A percentile compares a stretch with the other conserved stretches of the same genome.
These are phyloP conservation scores for Stenotaenia linearis DNA, from an alignment of 2,888 invertebrate species.

Conservation along the genomic window DNA sequence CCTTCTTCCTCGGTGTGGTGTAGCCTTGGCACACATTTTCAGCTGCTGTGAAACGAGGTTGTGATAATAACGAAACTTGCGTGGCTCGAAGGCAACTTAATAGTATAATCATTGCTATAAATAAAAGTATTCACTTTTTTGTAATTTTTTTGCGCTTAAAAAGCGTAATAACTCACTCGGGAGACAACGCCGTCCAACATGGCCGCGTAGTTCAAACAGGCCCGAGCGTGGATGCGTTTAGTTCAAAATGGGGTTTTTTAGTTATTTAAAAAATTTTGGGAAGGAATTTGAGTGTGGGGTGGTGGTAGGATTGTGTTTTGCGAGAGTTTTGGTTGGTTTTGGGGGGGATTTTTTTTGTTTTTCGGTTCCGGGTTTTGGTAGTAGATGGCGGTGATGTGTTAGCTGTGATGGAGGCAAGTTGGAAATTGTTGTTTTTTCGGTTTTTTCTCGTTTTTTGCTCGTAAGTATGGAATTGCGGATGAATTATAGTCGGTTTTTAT, in stretches of 20 bases:
- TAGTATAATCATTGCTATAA: conserved; percentile 24
- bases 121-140: conserved; percentile 13
- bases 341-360: no score
- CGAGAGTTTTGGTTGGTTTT: no score
- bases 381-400: background rate
- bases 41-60: conserved; percentile 24
- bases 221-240: no score
- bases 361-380: background rate
- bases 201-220: no score
- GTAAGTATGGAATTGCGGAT: background rate
- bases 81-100: conserved; percentile 20
- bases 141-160: background rate
- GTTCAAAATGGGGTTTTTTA: no score
- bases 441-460: background rate
- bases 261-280: no score
- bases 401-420: background rate
- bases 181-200: no score
- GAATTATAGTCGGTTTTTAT: background rate
- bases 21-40: conserved; percentile 24
- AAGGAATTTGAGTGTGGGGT: no score
- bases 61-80: conserved; percentile 23
- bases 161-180: no score
- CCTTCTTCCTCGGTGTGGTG: conserved; percentile 22
- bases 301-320: no score
- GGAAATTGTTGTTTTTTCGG: background rate